phyloP scores from a whole-genome alignment of 2,113 vertebrate genomes.

The Rattus rattus region DNA sequence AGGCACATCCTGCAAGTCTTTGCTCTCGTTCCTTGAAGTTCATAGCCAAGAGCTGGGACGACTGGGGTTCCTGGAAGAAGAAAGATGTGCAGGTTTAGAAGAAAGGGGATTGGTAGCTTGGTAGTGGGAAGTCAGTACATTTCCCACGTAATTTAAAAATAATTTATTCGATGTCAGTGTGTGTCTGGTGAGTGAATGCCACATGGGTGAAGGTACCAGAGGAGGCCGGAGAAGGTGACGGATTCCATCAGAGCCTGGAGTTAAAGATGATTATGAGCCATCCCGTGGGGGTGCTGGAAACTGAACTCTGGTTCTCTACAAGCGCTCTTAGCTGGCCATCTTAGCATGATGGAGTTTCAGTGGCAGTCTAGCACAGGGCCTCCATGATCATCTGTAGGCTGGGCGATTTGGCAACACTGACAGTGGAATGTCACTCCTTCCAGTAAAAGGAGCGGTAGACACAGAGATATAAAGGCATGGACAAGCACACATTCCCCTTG shows the following conservation, averaged over 20 bases:
- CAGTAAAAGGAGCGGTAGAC: not conserved
- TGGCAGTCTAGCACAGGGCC: not conserved
- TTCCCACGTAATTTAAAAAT: not conserved
- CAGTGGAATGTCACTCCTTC: not conserved
- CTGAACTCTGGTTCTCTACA: no score
- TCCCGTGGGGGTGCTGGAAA: not conserved
- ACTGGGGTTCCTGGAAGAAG: not conserved
- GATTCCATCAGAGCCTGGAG: not conserved
- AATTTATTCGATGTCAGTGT: not conserved
- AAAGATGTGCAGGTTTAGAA: not conserved
- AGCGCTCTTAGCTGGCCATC: not conserved
- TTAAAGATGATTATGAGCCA: not conserved
- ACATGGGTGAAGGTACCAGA: not conserved
- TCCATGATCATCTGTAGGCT: fast-evolving
- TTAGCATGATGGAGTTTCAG: not conserved
- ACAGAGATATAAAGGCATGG: fast-evolving
- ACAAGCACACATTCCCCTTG: fast-evolving
- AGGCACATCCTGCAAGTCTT: not conserved
- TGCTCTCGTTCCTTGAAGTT: fast-evolving
- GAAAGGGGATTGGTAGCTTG: fast-evolving
- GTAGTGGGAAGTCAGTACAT: not conserved
- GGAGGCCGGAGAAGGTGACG: not conserved
- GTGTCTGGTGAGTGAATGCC: not conserved
- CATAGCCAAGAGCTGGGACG: fast-evolving
- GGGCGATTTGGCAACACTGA: not conserved